Evolutionary conservation across 2,888 invertebrate genomes (phyloP), one percentile per base, ranked within the genome.

Genomic region (Xanthia togata): DNA sequence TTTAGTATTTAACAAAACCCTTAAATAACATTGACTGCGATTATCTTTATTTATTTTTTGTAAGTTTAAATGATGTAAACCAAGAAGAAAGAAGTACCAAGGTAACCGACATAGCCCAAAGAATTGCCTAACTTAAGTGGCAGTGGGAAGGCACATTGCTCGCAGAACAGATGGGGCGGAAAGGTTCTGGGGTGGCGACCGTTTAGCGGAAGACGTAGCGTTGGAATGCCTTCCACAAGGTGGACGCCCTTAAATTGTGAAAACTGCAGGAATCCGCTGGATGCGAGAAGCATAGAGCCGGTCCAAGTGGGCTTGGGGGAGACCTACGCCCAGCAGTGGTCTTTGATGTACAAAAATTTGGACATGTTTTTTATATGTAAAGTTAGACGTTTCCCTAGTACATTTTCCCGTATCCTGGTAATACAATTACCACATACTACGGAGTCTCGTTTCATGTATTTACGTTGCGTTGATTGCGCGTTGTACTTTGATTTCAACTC

Each of bases 401-500:
- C 12, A 41, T n/a, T 44, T 41, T n/a, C 64, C 47, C 26, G 23
- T 38, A 35, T 44, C 17, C 23, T 20, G 62, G 31, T 64, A 26
- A 73, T 8, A 9, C 26, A 59, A 44, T 67, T 47, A 17, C 20
- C 26, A 62, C n/a, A 35, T 57, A 4, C 35, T 17, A 1, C 35
- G 0, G 4, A 55, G 17, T 63, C 17, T n/a, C 31, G 35, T 47
- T 53, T 38, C 60, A 26, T 74, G 26, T 80, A 65, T 85, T 85
- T 68, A 85, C 82, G 60, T 76, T 6, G 64, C 53, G 71, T 73
- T 83, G 77, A 83, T 83, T 78, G 78, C 70, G 41, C 38, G 72
- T 69, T 83, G 75, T 78, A 68, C 65, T 67, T 50, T 86, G 86
- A 70, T 72, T 59, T 64, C 77, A 53, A 65, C 57, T 59, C 72